Conservation (phyloP, 2,113 vertebrate genomes). For the Mus spicilegus region DNA sequence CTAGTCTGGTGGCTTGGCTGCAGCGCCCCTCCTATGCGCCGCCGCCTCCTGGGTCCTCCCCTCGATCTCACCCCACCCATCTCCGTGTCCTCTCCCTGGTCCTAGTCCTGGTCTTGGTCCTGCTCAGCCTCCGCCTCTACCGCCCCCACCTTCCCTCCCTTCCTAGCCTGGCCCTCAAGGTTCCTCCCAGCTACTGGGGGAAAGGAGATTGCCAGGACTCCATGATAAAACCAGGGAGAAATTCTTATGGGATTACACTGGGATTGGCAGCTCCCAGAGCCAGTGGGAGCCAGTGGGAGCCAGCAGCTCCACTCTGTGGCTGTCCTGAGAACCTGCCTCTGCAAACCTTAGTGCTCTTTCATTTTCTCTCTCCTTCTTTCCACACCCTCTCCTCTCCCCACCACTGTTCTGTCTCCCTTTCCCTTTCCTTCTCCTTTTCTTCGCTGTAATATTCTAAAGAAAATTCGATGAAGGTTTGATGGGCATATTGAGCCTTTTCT, state of each 20-base stretch:
- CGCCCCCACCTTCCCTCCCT: background rate
- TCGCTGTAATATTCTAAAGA: constrained; percentile 16
- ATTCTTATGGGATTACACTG: constrained; percentile 87
- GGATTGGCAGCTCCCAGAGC: constrained; percentile 87
- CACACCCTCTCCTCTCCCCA: background rate
- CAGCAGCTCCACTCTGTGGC: constrained; percentile 46
- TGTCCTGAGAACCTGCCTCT: background rate
- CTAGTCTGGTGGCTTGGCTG: constrained; percentile 21
- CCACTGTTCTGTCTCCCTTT: background rate
- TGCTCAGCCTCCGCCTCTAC: background rate
- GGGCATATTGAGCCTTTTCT: background rate
- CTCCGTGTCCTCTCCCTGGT: background rate
- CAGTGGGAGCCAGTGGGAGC: constrained; percentile 82
- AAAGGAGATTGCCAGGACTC: constrained; percentile 83
- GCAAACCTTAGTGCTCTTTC: constrained; percentile 69
- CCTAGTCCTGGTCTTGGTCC: constrained; percentile 29
- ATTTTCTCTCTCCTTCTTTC: background rate
- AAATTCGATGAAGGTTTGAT: background rate
- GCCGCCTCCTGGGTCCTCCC: constrained; percentile 50
- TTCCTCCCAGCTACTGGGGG: constrained; percentile 68
- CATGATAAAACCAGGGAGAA: constrained; percentile 86
- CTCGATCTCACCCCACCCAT: background rate
- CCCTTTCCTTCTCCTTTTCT: background rate
- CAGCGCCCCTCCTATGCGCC: constrained; percentile 70
- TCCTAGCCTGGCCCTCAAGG: background rate